Evolutionary conservation across 2,888 invertebrate species (phyloP).

Genomic region (Conistra vaccinii): DNA sequence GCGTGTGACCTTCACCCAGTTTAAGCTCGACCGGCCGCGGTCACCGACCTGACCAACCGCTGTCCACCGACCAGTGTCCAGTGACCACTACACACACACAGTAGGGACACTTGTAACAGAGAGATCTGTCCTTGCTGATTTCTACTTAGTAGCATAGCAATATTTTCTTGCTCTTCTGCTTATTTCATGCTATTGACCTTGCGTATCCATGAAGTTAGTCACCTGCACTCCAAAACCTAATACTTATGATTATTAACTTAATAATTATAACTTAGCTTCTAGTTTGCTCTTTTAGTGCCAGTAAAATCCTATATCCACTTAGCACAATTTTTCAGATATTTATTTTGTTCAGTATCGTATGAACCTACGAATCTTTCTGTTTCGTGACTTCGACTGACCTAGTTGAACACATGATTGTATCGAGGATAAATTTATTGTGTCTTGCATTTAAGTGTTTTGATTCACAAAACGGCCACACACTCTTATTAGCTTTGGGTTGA

Average conservation of each 20-base stretch:
- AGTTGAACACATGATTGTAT: slow-evolving; percentile 4
- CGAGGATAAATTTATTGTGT: neutral
- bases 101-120: neutral
- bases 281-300: neutral
- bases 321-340: neutral
- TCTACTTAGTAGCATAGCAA: neutral
- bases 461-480: too few species aligned
- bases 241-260: too few species aligned
- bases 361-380: neutral
- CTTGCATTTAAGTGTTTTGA: neutral
- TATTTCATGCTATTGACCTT: neutral
- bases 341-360: neutral
- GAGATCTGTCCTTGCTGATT: neutral
- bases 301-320: neutral
- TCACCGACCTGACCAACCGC: slow-evolving; percentile 38
- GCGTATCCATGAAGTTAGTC: neutral
- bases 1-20: slow-evolving; percentile 69
- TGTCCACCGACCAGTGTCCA: slow-evolving; percentile 17
- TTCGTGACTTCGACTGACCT: neutral
- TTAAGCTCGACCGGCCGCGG: slow-evolving; percentile 20
- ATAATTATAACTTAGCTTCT: neutral
- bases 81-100: neutral
- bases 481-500: neutral
- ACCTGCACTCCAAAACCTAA: neutral
- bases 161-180: neutral